Conservation (phyloP, 2,888 invertebrate genomes). For the Ectemnius continuus region DNA sequence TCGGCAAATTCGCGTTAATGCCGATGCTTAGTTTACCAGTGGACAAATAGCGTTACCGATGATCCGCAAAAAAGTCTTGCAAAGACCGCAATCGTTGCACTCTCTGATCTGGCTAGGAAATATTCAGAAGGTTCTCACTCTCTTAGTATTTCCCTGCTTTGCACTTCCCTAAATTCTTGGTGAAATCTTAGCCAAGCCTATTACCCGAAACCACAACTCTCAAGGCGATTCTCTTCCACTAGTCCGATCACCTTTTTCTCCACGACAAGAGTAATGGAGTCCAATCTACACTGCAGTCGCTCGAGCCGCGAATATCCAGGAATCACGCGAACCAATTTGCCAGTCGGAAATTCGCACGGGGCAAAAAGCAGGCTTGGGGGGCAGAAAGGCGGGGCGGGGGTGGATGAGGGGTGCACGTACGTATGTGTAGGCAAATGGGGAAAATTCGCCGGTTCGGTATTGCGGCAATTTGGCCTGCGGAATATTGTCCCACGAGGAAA, state of each 20-base stretch:
- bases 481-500: not conserved
- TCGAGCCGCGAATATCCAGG: not conserved
- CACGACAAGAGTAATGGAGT: not conserved
- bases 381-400: conserved; percentile 12
- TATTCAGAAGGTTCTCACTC: conserved; percentile 22
- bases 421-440: too few species aligned
- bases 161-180: conserved; percentile 23
- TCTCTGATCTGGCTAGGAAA: conserved; percentile 44
- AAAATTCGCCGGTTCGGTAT: too few species aligned
- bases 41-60: conserved; percentile 49
- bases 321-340: conserved; percentile 1
- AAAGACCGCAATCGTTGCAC: conserved; percentile 51
- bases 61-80: conserved; percentile 36
- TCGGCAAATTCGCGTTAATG: conserved; percentile 1
- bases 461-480: conserved; percentile 5
- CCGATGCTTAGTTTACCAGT: conserved; percentile 21
- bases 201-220: not conserved
- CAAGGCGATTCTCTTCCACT: conserved; percentile 1
- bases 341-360: not conserved
- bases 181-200: conserved; percentile 20
- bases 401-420: not conserved
- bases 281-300: not conserved
- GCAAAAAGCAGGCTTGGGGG: conserved; percentile 18
- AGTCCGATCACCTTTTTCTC: not conserved
- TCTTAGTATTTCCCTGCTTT: conserved; percentile 11